Conservation (phyloP, 1,140 invertebrate species). For the Neocloeon triangulifer region DNA sequence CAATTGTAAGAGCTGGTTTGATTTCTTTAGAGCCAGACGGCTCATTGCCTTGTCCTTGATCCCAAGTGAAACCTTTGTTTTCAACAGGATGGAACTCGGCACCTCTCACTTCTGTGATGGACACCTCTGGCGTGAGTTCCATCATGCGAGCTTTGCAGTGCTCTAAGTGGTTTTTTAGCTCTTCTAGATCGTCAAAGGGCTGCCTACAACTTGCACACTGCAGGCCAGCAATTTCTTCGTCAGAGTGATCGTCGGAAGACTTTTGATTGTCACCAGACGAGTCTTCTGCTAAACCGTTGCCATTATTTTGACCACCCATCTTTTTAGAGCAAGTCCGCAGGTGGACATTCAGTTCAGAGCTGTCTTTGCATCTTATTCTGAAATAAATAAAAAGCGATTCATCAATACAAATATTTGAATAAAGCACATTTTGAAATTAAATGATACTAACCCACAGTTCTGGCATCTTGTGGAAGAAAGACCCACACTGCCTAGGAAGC, state of each 20-base stretch:
- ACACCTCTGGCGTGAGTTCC: constrained; percentile 6
- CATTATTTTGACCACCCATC: constrained; percentile 19
- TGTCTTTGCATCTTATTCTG: constrained; percentile 61
- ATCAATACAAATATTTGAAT: too few species aligned
- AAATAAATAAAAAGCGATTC: too few species aligned
- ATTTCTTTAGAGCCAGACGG: too few species aligned
- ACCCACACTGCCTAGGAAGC: constrained; percentile 16
- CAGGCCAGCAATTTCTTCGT: constrained; percentile 10
- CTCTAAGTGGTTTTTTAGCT: too few species aligned
- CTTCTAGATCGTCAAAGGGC: constrained; percentile 2
- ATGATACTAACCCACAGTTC: constrained; percentile 61
- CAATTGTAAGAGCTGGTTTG: too few species aligned
- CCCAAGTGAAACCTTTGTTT: constrained; percentile 53
- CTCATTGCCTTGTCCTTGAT: too few species aligned
- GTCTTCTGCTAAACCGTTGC: constrained; percentile 9
- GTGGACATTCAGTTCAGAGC: constrained; percentile 47
- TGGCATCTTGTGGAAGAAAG: constrained; percentile 51
- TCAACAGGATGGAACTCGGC: constrained; percentile 43
- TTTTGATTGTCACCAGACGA: constrained; percentile 6
- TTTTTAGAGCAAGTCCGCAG: constrained; percentile 34
- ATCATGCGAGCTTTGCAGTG: too few species aligned
- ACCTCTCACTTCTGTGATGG: too few species aligned
- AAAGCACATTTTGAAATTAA: too few species aligned
- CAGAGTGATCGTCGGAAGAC: constrained; percentile 8
- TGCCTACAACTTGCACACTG: neutral